Conservation (phyloP, 1,140 invertebrate species). For the Neoseiulus cucumeris region DNA sequence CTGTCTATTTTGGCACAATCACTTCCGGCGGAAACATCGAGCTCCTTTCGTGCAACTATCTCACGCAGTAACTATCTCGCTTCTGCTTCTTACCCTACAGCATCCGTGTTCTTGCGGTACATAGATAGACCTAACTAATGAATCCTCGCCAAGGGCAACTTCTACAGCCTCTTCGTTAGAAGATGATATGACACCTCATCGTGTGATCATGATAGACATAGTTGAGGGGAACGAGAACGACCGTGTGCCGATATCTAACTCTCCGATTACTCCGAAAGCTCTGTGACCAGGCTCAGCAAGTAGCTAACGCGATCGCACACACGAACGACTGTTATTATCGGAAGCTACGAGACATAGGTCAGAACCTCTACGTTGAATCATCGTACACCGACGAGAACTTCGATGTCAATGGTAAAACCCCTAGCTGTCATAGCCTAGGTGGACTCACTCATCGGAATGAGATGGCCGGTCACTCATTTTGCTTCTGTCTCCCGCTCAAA, state of each 20-base stretch:
- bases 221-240: not conserved
- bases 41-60: constrained; percentile 47
- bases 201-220: not conserved
- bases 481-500: too few relatives aligned
- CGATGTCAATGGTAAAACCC: not conserved
- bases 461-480: too few relatives aligned
- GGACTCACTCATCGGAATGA: too few relatives aligned
- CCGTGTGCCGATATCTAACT: too few relatives aligned
- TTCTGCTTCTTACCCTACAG: too few relatives aligned
- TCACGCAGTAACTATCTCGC: too few relatives aligned
- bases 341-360: constrained; percentile 46
- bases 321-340: constrained; percentile 50
- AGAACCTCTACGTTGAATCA: constrained; percentile 40
- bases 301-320: constrained; percentile 60
- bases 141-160: too few relatives aligned
- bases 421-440: too few relatives aligned
- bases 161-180: too few relatives aligned
- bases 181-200: too few relatives aligned
- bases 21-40: constrained; percentile 48
- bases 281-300: constrained; percentile 56
- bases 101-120: too few relatives aligned
- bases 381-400: constrained; percentile 5
- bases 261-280: constrained; percentile 30
- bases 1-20: constrained; percentile 56
- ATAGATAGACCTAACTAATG: too few relatives aligned